phyloP scores from a whole-genome alignment of 2,888 invertebrate species.

The Rhagium mordax region DNA sequence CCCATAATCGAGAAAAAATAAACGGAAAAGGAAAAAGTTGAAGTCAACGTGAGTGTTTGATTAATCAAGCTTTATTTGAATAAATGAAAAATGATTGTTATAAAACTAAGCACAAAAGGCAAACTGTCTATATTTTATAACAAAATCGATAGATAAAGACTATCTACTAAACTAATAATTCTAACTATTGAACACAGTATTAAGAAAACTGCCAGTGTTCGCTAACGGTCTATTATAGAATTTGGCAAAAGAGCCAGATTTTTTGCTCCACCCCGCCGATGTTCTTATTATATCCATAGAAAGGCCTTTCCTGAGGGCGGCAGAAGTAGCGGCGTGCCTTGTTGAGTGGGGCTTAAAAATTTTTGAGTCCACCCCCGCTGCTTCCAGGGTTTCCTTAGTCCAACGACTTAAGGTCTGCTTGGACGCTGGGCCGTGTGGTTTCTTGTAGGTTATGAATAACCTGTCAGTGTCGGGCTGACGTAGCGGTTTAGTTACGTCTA shows the following conservation, averaged over 20 bases:
- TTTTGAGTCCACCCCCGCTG: constrained; percentile 41
- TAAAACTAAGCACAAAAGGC: neutral
- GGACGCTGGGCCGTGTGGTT: constrained; percentile 43
- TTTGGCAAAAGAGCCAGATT: neutral
- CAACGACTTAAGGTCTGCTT: constrained; percentile 50
- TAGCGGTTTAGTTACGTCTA: constrained; percentile 35
- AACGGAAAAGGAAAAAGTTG: too few species aligned
- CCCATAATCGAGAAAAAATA: too few species aligned
- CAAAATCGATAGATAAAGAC: neutral
- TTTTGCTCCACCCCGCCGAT: constrained; percentile 44
- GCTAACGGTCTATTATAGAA: neutral
- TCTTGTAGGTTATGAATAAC: constrained; percentile 42
- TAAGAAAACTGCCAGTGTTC: neutral
- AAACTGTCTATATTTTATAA: neutral
- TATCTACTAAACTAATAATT: neutral
- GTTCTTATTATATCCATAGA: constrained; percentile 44
- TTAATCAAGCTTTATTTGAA: neutral
- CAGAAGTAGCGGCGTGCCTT: constrained; percentile 39
- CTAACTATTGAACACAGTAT: neutral
- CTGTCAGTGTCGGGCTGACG: neutral
- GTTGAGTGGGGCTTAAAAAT: constrained; percentile 42
- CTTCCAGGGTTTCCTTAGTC: constrained; percentile 40
- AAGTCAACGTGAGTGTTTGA: neutral
- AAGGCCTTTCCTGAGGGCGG: constrained; percentile 45
- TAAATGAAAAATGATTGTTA: neutral